phyloP scores from a whole-genome alignment of 2,797 vertebrate species.

The Coracias cyanogaster region DNA sequence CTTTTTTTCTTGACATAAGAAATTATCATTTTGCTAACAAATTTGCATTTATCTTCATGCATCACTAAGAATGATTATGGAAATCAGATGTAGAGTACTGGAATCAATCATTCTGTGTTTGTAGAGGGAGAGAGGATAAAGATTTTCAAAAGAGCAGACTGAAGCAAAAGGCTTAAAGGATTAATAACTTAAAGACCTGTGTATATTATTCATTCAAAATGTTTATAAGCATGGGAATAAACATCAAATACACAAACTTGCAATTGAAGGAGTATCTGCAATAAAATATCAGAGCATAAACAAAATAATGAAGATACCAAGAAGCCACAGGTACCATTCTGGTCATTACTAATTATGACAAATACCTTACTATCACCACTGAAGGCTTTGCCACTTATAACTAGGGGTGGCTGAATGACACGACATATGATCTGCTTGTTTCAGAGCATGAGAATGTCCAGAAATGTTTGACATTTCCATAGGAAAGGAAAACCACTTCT shows the following conservation, averaged over 20 bases:
- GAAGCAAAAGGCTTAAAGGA: background rate
- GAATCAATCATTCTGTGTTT: background rate
- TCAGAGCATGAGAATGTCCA: background rate
- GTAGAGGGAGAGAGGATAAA: background rate
- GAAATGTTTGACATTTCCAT: background rate
- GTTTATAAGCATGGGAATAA: background rate
- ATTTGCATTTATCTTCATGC: slow-evolving; percentile 4
- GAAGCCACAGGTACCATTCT: background rate
- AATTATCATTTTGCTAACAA: slow-evolving; percentile 33
- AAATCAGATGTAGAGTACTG: background rate
- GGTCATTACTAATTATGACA: background rate
- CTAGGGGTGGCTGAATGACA: rapidly evolving
- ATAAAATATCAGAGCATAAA: background rate
- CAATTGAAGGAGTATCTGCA: background rate
- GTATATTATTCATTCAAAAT: background rate
- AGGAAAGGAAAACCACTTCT: background rate
- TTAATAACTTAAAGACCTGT: background rate
- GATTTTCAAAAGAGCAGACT: background rate
- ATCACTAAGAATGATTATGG: background rate
- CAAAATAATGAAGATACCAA: background rate
- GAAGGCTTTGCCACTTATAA: background rate
- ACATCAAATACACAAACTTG: background rate
- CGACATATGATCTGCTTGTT: rapidly evolving
- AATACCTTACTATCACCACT: background rate
- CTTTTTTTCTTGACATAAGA: slow-evolving; percentile 27